A percentile compares a stretch with the other conserved stretches of the same genome.
Conservation (phyloP, 2,797 vertebrate species). For the Mycteria americana region DNA sequence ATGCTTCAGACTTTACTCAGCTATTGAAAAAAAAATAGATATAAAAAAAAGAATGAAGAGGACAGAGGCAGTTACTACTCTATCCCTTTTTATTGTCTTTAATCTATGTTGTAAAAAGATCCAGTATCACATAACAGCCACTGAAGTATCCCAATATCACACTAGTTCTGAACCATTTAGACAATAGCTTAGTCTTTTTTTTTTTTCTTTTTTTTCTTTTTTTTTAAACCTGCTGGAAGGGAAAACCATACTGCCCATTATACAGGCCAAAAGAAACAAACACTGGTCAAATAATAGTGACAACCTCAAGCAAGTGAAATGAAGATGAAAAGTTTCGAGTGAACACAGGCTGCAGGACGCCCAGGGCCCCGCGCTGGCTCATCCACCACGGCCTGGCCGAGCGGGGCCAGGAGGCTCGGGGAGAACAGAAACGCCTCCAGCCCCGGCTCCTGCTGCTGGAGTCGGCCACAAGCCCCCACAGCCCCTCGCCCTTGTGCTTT, state of each 20-base stretch:
- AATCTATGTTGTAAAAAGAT: conserved; percentile 67
- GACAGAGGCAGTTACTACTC: conserved; percentile 23
- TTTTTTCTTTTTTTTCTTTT: neutral
- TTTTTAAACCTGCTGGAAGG: conserved; percentile 32
- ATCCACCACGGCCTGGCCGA: rapidly evolving
- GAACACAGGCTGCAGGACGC: neutral
- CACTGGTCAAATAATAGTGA: conserved; percentile 50
- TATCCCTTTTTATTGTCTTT: conserved; percentile 71
- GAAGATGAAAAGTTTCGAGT: neutral
- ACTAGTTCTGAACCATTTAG: conserved; percentile 52
- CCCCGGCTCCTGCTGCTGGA: neutral
- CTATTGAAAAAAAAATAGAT: neutral
- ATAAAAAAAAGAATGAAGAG: neutral
- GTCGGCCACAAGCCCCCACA: neutral
- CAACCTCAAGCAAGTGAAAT: conserved; percentile 57
- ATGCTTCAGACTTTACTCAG: neutral
- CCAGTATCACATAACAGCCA: conserved; percentile 61
- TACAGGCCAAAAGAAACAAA: conserved; percentile 40
- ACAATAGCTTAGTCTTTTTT: conserved; percentile 32
- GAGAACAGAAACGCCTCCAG: rapidly evolving
- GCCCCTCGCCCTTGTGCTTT: neutral
- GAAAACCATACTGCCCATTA: conserved; percentile 18
- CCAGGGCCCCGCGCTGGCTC: neutral
- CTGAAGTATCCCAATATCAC: conserved; percentile 57
- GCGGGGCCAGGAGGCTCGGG: neutral